These are phyloP conservation scores for Oeneis ivallda DNA, from an alignment of 2,888 invertebrate species.

Conservation along the genomic window DNA sequence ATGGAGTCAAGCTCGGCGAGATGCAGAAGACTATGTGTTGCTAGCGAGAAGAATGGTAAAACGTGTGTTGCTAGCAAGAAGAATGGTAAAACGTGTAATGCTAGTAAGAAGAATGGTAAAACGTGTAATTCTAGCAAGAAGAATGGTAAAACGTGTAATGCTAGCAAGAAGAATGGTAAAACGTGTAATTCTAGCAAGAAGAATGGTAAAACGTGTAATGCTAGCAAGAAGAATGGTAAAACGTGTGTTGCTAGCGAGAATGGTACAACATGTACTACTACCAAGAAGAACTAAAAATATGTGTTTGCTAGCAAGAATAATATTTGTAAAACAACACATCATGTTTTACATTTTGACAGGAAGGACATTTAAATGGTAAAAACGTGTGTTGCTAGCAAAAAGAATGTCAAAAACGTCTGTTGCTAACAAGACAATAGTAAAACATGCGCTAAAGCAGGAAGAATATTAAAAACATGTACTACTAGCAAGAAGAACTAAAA, in stretches of 20 bases:
- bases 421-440: too few relatives aligned
- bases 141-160: not conserved
- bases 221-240: not conserved
- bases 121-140: not conserved
- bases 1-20: slow-evolving; percentile 86
- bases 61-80: not conserved
- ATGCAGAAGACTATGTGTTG: slow-evolving; percentile 84
- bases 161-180: not conserved
- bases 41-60: slow-evolving; percentile 49
- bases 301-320: not conserved
- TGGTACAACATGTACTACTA: not conserved
- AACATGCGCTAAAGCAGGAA: not conserved
- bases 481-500: not conserved
- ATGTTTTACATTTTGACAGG: too few relatives aligned
- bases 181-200: not conserved
- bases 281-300: not conserved
- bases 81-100: too few relatives aligned
- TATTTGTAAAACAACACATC: too few relatives aligned
- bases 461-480: not conserved
- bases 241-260: not conserved
- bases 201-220: not conserved
- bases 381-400: not conserved
- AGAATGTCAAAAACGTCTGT: too few relatives aligned
- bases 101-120: too few relatives aligned
- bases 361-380: too few relatives aligned